Percentiles rank a stretch among this genome's conserved stretches.
Evolutionary conservation across 2,888 invertebrate genomes (phyloP).

Genomic region (Chrysopilus asiliformis): DNA sequence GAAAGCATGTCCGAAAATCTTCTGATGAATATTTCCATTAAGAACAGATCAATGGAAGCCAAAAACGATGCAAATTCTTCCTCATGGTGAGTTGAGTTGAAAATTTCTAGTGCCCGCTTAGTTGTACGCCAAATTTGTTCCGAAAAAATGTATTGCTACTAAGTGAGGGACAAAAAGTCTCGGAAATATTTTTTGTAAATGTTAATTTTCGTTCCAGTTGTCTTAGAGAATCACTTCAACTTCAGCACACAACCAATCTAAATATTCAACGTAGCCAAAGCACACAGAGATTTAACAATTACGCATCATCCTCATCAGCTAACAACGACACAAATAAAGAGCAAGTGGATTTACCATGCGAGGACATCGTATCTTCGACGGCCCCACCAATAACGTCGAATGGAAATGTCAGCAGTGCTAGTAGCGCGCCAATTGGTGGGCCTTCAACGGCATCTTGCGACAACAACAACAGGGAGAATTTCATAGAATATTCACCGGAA

Average conservation of each 20-base stretch:
- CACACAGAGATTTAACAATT: slow-evolving; percentile 29
- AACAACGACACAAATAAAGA: slow-evolving; percentile 19
- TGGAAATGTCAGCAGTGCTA: too few relatives aligned
- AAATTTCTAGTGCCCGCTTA: too few relatives aligned
- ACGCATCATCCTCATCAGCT: slow-evolving; percentile 4
- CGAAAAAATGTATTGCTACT: not conserved
- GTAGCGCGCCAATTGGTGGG: slow-evolving; percentile 21
- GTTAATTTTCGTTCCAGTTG: slow-evolving; percentile 22
- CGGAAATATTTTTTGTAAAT: not conserved
- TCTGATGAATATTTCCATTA: slow-evolving; percentile 34
- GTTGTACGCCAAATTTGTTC: not conserved
- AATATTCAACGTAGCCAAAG: slow-evolving; percentile 37
- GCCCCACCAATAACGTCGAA: not conserved
- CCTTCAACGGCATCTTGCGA: slow-evolving; percentile 15
- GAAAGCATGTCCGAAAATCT: slow-evolving; percentile 36
- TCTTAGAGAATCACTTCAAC: slow-evolving; percentile 32
- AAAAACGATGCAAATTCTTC: slow-evolving; percentile 26
- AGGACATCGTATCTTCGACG: slow-evolving; percentile 9
- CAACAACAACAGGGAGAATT: not conserved
- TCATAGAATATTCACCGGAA: not conserved
- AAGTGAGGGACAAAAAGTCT: not conserved
- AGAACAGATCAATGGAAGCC: slow-evolving; percentile 32
- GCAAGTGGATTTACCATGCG: slow-evolving; percentile 16
- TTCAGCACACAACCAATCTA: slow-evolving; percentile 36
- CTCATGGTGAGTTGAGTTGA: slow-evolving; percentile 24